Conservation (phyloP, 2,888 invertebrate genomes). For the Latheticus oryzae region DNA sequence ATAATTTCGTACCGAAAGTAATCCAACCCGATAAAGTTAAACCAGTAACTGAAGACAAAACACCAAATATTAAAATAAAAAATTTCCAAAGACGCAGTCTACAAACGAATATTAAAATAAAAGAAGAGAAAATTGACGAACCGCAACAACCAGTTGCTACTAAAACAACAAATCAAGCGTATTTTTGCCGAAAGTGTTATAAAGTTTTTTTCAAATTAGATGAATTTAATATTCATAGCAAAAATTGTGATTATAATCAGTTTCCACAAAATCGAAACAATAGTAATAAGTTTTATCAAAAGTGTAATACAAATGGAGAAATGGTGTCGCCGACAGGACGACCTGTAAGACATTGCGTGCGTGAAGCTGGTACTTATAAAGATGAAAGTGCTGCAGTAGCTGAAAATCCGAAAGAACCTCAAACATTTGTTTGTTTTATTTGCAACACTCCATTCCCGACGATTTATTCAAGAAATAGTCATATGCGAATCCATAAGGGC, state of each 20-base stretch:
- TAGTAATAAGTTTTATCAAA: conserved; percentile 8
- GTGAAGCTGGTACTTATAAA: conserved; percentile 60
- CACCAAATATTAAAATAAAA: conserved; percentile 28
- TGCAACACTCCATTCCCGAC: conserved; percentile 64
- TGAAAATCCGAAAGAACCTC: conserved; percentile 43
- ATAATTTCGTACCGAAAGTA: conserved; percentile 55
- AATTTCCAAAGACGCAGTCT: conserved; percentile 23
- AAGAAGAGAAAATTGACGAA: conserved; percentile 44
- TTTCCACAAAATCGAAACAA: conserved; percentile 44
- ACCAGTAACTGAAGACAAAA: conserved; percentile 22
- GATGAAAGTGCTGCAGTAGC: conserved; percentile 52
- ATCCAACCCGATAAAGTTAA: conserved; percentile 54
- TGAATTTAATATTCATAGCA: conserved; percentile 63
- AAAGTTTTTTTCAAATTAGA: conserved; percentile 64
- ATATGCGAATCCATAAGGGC: conserved; percentile 65
- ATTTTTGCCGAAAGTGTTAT: conserved; percentile 65
- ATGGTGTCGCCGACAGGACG: conserved; percentile 54
- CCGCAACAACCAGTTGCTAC: conserved; percentile 42
- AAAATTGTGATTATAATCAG: conserved; percentile 56
- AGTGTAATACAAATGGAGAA: conserved; percentile 44
- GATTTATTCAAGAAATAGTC: conserved; percentile 63
- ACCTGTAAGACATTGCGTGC: conserved; percentile 61
- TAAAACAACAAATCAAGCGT: conserved; percentile 60
- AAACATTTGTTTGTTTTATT: conserved; percentile 61
- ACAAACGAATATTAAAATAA: conserved; percentile 35